Conservation (phyloP, 2,113 vertebrate genomes). For the Triplophysa rosa region DNA sequence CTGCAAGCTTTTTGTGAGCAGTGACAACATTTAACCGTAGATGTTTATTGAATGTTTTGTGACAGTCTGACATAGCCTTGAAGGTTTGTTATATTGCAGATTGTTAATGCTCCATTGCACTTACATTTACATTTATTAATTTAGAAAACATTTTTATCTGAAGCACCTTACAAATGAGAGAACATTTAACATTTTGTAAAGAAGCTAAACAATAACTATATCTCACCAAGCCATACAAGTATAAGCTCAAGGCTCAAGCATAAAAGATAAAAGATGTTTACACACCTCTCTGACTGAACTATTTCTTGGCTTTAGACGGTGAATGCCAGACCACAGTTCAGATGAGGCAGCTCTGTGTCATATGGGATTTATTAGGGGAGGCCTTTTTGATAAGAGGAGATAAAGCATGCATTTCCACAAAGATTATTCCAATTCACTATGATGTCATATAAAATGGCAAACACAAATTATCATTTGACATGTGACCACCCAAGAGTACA, state of each 20-base stretch:
- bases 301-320: constrained; percentile 38
- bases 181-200: too few species aligned
- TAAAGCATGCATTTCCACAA: constrained; percentile 25
- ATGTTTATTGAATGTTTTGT: constrained; percentile 55
- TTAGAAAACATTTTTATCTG: too few species aligned
- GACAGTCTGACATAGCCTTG: not conserved
- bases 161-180: too few species aligned
- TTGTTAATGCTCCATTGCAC: not conserved
- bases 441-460: constrained; percentile 43
- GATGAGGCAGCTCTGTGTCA: constrained; percentile 35
- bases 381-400: constrained; percentile 35
- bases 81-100: not conserved
- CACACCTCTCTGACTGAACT: constrained; percentile 34
- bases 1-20: constrained; percentile 62
- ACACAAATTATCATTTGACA: constrained; percentile 19
- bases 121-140: not conserved
- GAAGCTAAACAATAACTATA: too few species aligned
- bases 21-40: constrained; percentile 62
- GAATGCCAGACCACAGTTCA: constrained; percentile 44
- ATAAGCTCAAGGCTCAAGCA: too few species aligned
- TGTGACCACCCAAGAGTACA: constrained; percentile 44
- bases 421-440: constrained; percentile 19
- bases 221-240: too few species aligned
- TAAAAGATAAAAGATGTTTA: not conserved
- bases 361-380: constrained; percentile 46